Evolutionary conservation across 2,113 vertebrate species (phyloP), one percentile per base, ranked within the genome.

Genomic region (Clarias magur): DNA sequence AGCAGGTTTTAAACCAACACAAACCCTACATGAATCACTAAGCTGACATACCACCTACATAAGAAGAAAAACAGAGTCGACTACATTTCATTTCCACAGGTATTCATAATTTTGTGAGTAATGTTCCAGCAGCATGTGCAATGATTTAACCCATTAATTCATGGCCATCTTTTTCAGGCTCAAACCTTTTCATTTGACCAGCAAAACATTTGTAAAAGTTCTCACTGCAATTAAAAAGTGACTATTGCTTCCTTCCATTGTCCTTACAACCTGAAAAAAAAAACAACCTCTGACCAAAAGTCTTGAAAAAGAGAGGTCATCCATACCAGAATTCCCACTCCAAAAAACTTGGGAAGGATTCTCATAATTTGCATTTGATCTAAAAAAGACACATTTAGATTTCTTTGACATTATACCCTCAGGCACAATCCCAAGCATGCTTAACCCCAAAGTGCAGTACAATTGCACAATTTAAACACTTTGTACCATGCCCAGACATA

Each of bases 21-120:
- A 75, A 87, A 27, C 80, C 68, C 7, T 27, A 34, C 54, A 87
- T 87, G 86, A 87, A 83, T 87, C 59, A 87, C 27, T 23, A 11
- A 48, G 53, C 16, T 81, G 79, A 73, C 25, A 53, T 82, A 48
- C 34, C 38, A 68, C 75, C 42, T 54, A 65, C 73, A 83, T 17
- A 83, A 67, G 21, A 83, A 79, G 73, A 38, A 81, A 81, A 81
- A 30, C 27, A 56, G 27, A 83, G 72, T 13, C 15, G 70, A 57
- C 81, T 67, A 65, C 70, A 34, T 75, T 63, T 75, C 17, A 73
- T 80, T 73, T 60, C 56, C 30, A 27, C 8, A 72, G 30, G 85
- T 68, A 42, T 86, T 73, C 68, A 54, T 63, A 54, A 65, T 60
- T n/a, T 48, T 13, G 21, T 56, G 60, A 0, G n/a, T 57, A 21